Base-by-base conservation (phyloP, 2,113 vertebrate species). In the Oreochromis niloticus region DNA sequence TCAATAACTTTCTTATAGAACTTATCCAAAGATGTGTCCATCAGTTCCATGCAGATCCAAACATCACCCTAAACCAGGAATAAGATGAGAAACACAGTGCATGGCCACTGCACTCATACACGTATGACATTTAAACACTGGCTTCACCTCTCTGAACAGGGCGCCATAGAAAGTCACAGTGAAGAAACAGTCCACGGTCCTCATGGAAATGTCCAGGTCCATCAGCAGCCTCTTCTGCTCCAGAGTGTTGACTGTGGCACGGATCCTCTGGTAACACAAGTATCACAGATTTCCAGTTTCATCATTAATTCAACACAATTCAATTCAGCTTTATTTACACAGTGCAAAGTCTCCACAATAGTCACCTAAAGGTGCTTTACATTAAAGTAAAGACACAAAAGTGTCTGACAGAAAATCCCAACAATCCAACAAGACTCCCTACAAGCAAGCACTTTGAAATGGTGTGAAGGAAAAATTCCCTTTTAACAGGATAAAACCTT, bases 1-100 rank as follows among this genome's bases (percentile, higher is more conserved):
- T 99, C 98, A 43, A 98, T 98, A 50, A 99, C 99, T 2, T 98
- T 97, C 93, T 99, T 99, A 94, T 99, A 99, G 95, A 99, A 99
- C 90, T 99, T 99, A 94, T 99, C 99, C 97, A 99, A 93, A 24
- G 98, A 99, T 0, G 98, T 99, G 94, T 99, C 99, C 99, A 99
- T 99, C 86, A 99, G 96, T 94, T 99, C 99, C 99, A 99, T 99
- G 89, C 99, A 99, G 94, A 99, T 99, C 99, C 98, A 99, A 66
- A 99, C 99, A 1, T 99, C 99, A 2, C 99, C 99, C 98, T 99
- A 90, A 61, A 43, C 7, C 27, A 73, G 5, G 63, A 78, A 73
- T 6, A 34, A 9, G 13, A 32, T 22, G 6, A 83, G 24, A 75
- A 55, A 24, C 6, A 34, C 24, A 2, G 9, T 32, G 17, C 2